These are phyloP conservation scores for Puffinus mauretanicus DNA, from an alignment of 2,113 vertebrate genomes.

Conservation along the genomic window DNA sequence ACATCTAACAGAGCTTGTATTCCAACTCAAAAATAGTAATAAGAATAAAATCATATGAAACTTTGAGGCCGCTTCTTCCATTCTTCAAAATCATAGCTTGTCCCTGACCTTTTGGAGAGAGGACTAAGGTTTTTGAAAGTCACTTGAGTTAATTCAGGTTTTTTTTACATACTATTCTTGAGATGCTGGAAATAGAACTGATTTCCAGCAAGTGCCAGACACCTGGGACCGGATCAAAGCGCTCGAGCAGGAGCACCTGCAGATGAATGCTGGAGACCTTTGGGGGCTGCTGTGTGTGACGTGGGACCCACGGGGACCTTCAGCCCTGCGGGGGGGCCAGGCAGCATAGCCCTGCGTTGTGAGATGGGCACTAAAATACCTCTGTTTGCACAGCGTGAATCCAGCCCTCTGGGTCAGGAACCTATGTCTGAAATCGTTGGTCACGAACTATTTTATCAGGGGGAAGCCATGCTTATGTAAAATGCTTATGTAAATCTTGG, in stretches of 20 bases:
- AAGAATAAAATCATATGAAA: not conserved
- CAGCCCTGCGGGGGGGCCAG: accelerated
- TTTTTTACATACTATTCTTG: not conserved
- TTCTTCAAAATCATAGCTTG: not conserved
- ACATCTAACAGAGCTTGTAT: not conserved
- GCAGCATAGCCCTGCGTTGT: not conserved
- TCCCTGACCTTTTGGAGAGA: not conserved
- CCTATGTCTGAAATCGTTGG: not conserved
- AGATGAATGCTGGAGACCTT: not conserved
- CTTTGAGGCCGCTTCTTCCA: not conserved
- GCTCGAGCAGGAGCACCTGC: not conserved
- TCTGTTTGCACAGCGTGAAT: not conserved
- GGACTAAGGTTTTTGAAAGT: not conserved
- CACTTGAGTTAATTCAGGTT: not conserved
- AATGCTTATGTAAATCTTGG: not conserved
- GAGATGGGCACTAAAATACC: not conserved
- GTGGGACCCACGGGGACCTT: not conserved
- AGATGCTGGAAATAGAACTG: not conserved
- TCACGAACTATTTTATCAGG: not conserved
- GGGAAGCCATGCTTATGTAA: not conserved
- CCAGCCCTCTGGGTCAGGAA: not conserved
- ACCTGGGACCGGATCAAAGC: accelerated
- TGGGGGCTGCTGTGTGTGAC: not conserved
- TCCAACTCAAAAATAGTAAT: not conserved
- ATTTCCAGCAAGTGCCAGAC: not conserved